Evolutionary conservation across 2,888 invertebrate species (phyloP), one percentile per base, ranked within the genome.

Genomic region (Parasteatoda lunata): DNA sequence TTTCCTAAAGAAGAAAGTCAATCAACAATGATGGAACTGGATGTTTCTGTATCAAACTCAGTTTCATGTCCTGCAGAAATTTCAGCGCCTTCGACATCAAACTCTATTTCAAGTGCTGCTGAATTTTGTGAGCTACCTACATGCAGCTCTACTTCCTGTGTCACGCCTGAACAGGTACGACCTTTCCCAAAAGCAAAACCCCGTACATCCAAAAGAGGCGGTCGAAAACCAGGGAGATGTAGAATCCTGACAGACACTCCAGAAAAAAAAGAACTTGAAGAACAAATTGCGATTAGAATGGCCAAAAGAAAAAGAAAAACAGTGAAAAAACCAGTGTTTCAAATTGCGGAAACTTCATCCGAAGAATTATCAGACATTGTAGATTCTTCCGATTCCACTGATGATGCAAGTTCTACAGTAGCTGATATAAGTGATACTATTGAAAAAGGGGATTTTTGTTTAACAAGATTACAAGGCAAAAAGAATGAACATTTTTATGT

Each of bases 131-230:
- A n/a, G n/a, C n/a, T n/a, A n/a, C n/a, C n/a, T n/a, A n/a, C n/a
- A n/a, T n/a, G n/a, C n/a, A n/a, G 54, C 70, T 54, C 70, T 47
- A 78, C 49, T 54, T 13, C 13, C 4, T 69, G 78, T 54, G 52
- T 78, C 6, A 78, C 52, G 15, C 78, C 70, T 70, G 70, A 78
- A 70, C 78, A 78, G 59, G 54, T 78, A 52, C 70, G 48, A 54
- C 70, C 78, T 78, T 78, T 69, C 30, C 78, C 70, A 11, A 78
- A 78, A 59, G 78, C 78, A 30, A 70, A 70, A 78, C 70, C 65
- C 52, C 66, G 64, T 75, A 75, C 8, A 15, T 15, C 75, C 59
- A 75, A 54, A 75, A 75, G 75, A 75, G 59, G 75, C 47, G 75
- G 75, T 11, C 54, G 75, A 75, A 75, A 75, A 75, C 64, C 75